Conservation (phyloP, 1,140 invertebrate genomes). For the Kradibia gibbosae region DNA sequence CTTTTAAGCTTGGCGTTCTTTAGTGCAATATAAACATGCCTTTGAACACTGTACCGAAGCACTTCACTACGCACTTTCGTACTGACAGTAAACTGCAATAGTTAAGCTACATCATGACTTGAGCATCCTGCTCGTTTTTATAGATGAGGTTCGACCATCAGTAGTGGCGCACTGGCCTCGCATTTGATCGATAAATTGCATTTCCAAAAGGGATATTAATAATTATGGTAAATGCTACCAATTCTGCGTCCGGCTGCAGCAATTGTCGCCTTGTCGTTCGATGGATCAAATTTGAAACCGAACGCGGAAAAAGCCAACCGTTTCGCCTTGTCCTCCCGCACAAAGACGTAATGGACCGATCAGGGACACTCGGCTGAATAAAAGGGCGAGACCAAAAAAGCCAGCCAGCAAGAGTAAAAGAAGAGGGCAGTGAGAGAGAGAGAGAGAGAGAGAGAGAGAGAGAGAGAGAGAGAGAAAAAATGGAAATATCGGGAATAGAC, state of each 20-base stretch:
- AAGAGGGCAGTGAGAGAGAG: background rate
- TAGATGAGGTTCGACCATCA: background rate
- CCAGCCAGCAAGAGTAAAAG: background rate
- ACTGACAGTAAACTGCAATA: background rate
- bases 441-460: background rate
- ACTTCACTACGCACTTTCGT: background rate
- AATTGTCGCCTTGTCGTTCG: background rate
- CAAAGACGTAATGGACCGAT: slow-evolving; percentile 15
- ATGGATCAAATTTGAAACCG: slow-evolving; percentile 2
- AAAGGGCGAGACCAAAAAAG: background rate
- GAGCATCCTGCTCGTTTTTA: background rate
- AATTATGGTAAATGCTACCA: background rate
- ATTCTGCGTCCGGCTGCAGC: background rate
- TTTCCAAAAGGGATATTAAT: background rate
- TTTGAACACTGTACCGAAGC: background rate
- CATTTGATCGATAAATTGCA: background rate
- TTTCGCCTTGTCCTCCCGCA: background rate
- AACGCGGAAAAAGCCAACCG: background rate
- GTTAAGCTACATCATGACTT: too few species aligned
- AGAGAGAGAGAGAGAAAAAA: too few species aligned
- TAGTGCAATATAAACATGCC: background rate
- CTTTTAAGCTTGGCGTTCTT: background rate
- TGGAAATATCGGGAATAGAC: background rate
- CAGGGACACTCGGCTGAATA: background rate
- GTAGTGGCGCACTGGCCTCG: background rate